A percentile compares a stretch with the other conserved stretches of the same genome.
Conservation (phyloP, 2,888 invertebrate species). For the Synanthedon myopaeformis region DNA sequence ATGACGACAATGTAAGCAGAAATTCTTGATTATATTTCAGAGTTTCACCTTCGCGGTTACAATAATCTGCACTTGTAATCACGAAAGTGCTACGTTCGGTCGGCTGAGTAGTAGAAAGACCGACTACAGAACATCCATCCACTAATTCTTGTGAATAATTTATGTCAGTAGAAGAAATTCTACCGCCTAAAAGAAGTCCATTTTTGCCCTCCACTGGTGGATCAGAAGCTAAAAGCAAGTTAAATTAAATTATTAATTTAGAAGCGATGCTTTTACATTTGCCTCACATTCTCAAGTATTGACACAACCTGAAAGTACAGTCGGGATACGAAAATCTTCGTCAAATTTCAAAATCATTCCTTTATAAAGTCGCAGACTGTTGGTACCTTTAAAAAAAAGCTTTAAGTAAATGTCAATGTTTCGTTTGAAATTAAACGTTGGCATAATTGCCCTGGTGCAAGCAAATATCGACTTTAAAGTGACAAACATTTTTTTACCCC, state of each 20-base stretch:
- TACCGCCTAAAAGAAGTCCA: slow-evolving; percentile 47
- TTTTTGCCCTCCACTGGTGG: slow-evolving; percentile 34
- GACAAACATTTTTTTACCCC: too few relatives aligned
- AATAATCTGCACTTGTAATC: slow-evolving; percentile 53
- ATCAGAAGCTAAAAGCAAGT: slow-evolving; percentile 28
- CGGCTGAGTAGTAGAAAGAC: slow-evolving; percentile 23
- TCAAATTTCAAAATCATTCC: too few relatives aligned
- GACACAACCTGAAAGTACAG: too few relatives aligned
- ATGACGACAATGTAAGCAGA: slow-evolving; percentile 42
- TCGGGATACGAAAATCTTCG: too few relatives aligned
- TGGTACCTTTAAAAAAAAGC: too few relatives aligned
- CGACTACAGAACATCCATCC: slow-evolving; percentile 43
- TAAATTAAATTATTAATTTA: not conserved
- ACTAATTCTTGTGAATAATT: slow-evolving; percentile 47
- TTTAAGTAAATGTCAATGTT: too few relatives aligned
- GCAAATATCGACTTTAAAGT: too few relatives aligned
- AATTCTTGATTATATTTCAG: slow-evolving; percentile 60
- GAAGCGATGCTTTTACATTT: not conserved
- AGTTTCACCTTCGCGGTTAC: slow-evolving; percentile 41
- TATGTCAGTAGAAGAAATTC: slow-evolving; percentile 47
- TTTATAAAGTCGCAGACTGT: too few relatives aligned
- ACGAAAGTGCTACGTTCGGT: slow-evolving; percentile 38
- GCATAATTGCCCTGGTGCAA: too few relatives aligned
- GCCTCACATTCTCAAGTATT: too few relatives aligned
- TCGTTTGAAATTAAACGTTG: too few relatives aligned